Evolutionary conservation across 2,888 invertebrate genomes (phyloP).

Genomic region (Quadroppia sp.): DNA sequence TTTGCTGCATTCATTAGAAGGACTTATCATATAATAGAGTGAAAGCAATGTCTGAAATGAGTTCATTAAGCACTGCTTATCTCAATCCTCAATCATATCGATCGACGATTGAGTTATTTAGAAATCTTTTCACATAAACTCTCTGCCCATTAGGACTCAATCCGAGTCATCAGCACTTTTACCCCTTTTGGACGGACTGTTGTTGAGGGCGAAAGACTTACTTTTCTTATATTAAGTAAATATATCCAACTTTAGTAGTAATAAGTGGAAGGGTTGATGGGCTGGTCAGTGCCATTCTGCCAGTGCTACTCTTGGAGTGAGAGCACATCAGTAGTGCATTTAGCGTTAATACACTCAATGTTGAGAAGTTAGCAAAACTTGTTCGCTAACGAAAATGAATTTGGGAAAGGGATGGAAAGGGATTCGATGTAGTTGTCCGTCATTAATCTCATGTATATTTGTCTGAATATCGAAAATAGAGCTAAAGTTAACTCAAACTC

Average conservation of each 20-base stretch:
- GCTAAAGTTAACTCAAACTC: not conserved
- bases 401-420: constrained; percentile 19
- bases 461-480: constrained; percentile 5
- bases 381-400: constrained; percentile 25
- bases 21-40: not conserved
- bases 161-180: constrained; percentile 30
- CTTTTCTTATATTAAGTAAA: constrained; percentile 16
- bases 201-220: not conserved
- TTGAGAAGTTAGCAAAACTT: constrained; percentile 14
- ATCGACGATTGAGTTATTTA: constrained; percentile 27
- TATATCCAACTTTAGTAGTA: constrained; percentile 10
- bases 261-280: not conserved
- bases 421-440: constrained; percentile 12
- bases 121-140: constrained; percentile 26
- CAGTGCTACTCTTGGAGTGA: not conserved
- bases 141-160: constrained; percentile 27
- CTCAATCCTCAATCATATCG: not conserved
- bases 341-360: constrained; percentile 20
- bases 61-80: constrained; percentile 31
- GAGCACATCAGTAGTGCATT: constrained; percentile 13
- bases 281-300: not conserved
- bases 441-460: constrained; percentile 30
- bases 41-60: too few species aligned
- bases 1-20: not conserved
- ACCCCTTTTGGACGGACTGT: not conserved